A percentile compares a stretch with the other conserved stretches of the same genome.
Evolutionary conservation across 2,797 vertebrate species (phyloP).

Genomic region (Sebastes wilsoni): DNA sequence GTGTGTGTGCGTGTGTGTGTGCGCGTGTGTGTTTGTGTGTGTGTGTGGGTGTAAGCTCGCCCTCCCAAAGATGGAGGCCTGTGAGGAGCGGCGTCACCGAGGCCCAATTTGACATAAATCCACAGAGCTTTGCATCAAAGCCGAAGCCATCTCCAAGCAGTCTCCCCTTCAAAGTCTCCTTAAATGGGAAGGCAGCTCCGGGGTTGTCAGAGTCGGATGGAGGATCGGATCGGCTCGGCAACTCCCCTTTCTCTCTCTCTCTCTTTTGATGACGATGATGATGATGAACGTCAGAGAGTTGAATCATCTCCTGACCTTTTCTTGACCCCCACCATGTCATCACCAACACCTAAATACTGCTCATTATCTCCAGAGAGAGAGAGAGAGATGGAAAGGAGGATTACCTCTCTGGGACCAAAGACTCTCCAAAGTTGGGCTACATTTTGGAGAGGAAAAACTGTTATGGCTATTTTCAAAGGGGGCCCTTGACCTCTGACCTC

Average conservation of each 20-base stretch:
- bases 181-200: constrained; percentile 25
- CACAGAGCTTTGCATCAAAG: constrained; percentile 58
- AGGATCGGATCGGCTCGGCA: neutral
- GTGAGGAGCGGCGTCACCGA: constrained; percentile 13
- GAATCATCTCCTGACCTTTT: constrained; percentile 18
- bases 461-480: too few relatives aligned
- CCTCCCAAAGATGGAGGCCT: constrained; percentile 15
- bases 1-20: neutral
- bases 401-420: too few relatives aligned
- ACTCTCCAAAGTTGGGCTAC: too few relatives aligned
- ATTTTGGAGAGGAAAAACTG: too few relatives aligned
- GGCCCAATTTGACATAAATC: constrained; percentile 62
- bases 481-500: too few relatives aligned
- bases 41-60: neutral
- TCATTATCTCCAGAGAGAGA: neutral
- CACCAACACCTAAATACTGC: neutral
- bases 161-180: constrained; percentile 36
- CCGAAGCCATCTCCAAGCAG: constrained; percentile 34
- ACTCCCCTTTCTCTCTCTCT: neutral
- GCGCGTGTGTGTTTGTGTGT: neutral
- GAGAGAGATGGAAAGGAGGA: neutral
- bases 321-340: neutral
- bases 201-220: neutral
- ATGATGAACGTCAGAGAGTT: neutral
- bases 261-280: neutral